Evolutionary conservation across 2,797 vertebrate genomes (phyloP).

Genomic region (Emys orbicularis): DNA sequence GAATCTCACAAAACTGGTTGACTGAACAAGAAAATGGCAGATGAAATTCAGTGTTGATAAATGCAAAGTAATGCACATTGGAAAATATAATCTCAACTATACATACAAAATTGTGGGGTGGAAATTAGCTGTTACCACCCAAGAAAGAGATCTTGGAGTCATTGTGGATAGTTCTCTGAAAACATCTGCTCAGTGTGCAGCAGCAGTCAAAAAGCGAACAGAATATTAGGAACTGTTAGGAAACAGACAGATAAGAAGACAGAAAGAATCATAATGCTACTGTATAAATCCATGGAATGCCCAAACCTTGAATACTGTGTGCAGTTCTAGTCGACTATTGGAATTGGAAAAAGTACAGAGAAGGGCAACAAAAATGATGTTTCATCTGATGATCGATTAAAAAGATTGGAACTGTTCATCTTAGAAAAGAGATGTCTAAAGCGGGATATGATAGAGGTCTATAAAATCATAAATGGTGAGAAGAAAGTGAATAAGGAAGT

Average conservation of each 20-base stretch:
- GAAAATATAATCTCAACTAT: neutral
- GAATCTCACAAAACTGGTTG: neutral
- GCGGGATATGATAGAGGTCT: neutral
- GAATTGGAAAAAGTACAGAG: neutral
- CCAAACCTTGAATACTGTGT: neutral
- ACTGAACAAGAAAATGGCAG: neutral
- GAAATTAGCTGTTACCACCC: no score
- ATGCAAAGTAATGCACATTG: neutral
- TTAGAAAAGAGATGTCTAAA: no score
- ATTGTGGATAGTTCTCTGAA: no score
- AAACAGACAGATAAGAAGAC: no score
- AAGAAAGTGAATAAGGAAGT: neutral
- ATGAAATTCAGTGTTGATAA: neutral
- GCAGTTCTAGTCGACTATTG: neutral
- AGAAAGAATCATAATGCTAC: no score
- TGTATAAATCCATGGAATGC: no score
- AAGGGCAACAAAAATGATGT: neutral
- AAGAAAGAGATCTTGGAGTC: no score
- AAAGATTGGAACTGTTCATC: no score
- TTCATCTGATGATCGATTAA: neutral
- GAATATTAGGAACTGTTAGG: no score
- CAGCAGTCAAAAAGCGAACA: no score
- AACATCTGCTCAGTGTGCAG: no score
- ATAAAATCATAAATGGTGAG: neutral
- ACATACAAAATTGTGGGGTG: neutral